Percentiles rank a stretch among this genome's conserved stretches.
Conservation (phyloP, 1,140 invertebrate genomes). For the Vollenhovia emeryi region DNA sequence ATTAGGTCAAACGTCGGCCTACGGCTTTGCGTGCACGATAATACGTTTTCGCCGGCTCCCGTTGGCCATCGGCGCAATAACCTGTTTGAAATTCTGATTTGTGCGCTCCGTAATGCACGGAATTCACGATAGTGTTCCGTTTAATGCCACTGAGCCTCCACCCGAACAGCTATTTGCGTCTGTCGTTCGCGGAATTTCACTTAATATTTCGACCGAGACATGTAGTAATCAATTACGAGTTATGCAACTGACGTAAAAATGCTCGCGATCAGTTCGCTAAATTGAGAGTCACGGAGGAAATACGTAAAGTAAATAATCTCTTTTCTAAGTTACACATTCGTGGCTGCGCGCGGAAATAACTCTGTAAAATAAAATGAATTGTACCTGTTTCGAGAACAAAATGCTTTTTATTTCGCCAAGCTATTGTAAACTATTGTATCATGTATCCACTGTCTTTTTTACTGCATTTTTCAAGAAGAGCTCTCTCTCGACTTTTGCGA, state of each 20-base stretch:
- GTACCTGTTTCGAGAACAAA: neutral
- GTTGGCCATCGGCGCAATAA: constrained; percentile 33
- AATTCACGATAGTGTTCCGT: constrained; percentile 27
- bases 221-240: neutral
- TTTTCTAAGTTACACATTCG: neutral
- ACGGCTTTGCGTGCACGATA: neutral
- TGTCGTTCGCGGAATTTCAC: constrained; percentile 16
- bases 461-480: neutral
- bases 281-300: neutral
- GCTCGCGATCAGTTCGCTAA: neutral
- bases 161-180: neutral
- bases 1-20: constrained; percentile 37
- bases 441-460: neutral
- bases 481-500: too few species aligned
- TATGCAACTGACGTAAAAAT: constrained; percentile 3
- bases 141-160: constrained; percentile 39
- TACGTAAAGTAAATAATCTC: neutral
- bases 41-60: neutral
- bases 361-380: neutral
- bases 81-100: constrained; percentile 63
- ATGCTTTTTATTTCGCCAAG: neutral
- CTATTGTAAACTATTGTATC: neutral
- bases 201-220: constrained; percentile 27
- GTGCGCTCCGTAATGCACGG: constrained; percentile 8
- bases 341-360: neutral